Percentiles rank a stretch among this genome's conserved stretches.
These are phyloP conservation scores for Zaprionus kolodkinae DNA, from an alignment of 1,140 invertebrate species.

Conservation along the genomic window DNA sequence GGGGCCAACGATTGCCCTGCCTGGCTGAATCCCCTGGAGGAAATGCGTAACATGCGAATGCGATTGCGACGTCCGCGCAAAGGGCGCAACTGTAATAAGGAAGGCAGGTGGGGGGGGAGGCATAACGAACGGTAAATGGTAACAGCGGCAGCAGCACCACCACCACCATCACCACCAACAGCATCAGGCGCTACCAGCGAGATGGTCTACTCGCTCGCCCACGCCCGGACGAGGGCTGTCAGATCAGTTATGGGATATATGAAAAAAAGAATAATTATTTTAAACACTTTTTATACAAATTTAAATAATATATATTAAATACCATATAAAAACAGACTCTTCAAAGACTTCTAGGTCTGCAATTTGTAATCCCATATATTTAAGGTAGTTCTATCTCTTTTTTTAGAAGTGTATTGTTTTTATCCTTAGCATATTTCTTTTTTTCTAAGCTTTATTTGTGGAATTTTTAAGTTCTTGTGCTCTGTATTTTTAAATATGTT, in stretches of 20 bases:
- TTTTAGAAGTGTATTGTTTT: too few relatives aligned
- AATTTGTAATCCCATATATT: too few relatives aligned
- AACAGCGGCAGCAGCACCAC: slow-evolving; percentile 9
- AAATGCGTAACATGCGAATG: slow-evolving; percentile 59
- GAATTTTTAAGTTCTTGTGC: too few relatives aligned
- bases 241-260: neutral
- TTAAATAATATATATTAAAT: too few relatives aligned
- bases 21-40: slow-evolving; percentile 63
- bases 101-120: neutral
- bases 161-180: neutral
- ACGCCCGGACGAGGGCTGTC: slow-evolving; percentile 7
- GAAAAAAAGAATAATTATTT: neutral
- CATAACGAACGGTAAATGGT: slow-evolving; percentile 29
- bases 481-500: too few relatives aligned
- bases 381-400: too few relatives aligned
- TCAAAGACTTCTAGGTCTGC: too few relatives aligned
- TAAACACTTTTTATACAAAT: too few relatives aligned
- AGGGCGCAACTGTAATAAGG: slow-evolving; percentile 30
- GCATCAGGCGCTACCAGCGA: neutral
- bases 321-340: too few relatives aligned
- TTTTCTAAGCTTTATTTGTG: too few relatives aligned
- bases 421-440: too few relatives aligned
- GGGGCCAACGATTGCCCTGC: slow-evolving; percentile 45
- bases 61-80: slow-evolving; percentile 38
- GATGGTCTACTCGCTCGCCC: neutral